Evolutionary conservation across 2,113 vertebrate species (phyloP).

Genomic region (Megaceryle maxima): DNA sequence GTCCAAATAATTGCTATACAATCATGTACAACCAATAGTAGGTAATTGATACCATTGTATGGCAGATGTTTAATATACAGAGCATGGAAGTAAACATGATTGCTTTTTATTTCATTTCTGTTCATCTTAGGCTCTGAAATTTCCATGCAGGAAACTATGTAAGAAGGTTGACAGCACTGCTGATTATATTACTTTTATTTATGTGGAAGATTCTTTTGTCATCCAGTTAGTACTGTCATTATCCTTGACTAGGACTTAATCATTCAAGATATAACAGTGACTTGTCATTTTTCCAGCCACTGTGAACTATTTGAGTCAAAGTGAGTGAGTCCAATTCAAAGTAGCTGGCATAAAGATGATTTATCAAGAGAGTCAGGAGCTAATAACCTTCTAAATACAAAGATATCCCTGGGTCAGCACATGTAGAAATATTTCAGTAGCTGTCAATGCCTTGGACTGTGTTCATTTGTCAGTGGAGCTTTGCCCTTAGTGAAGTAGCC

Average conservation of each 20-base stretch:
- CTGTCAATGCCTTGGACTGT: not conserved
- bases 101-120: not conserved
- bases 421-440: not conserved
- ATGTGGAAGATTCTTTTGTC: not conserved
- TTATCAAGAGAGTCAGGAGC: not conserved
- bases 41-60: not conserved
- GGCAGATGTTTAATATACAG: not conserved
- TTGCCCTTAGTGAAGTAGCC: not conserved
- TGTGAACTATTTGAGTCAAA: not conserved
- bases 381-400: not conserved
- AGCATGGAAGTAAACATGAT: not conserved
- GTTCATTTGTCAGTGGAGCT: not conserved
- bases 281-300: not conserved
- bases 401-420: not conserved
- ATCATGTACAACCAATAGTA: not conserved
- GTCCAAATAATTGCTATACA: not conserved
- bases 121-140: not conserved
- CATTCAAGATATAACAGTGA: not conserved
- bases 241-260: constrained; percentile 23
- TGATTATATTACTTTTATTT: constrained; percentile 1
- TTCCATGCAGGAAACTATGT: not conserved
- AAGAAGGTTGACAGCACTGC: not conserved
- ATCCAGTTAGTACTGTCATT: not conserved
- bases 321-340: not conserved
- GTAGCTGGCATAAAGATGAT: not conserved